A percentile compares a stretch with the other conserved stretches of the same genome.
Evolutionary conservation across 2,888 invertebrate species (phyloP).

Genomic region (Opisthograptis luteolata): DNA sequence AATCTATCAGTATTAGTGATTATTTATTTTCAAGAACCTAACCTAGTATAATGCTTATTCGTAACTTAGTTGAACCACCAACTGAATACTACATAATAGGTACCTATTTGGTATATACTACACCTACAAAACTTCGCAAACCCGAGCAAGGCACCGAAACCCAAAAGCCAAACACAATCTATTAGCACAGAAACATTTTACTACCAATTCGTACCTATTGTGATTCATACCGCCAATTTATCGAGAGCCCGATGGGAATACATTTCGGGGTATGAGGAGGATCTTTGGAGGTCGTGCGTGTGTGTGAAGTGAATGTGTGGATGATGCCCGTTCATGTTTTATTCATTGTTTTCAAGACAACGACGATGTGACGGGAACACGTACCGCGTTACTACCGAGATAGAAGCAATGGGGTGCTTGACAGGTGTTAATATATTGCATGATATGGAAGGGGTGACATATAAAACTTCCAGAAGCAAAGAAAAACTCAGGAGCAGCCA

Average conservation of each 20-base stretch:
- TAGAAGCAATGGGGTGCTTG: no score
- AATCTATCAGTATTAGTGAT: no score
- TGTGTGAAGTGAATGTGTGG: constrained; percentile 60
- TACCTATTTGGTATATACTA: no score
- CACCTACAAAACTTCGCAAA: not conserved
- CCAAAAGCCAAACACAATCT: constrained; percentile 46
- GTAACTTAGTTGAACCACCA: no score
- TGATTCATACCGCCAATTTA: constrained; percentile 47
- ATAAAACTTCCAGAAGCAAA: no score
- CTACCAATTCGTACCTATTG: constrained; percentile 47
- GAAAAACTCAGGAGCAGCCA: no score
- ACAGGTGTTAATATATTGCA: no score
- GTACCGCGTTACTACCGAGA: not conserved
- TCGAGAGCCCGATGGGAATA: constrained; percentile 27
- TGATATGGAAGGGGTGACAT: no score
- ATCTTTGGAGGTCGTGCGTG: constrained; percentile 47
- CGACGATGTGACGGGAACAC: constrained; percentile 62
- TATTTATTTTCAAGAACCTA: no score
- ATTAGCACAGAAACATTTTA: constrained; percentile 53
- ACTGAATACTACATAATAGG: no score
- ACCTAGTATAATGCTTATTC: no score
- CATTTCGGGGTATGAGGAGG: constrained; percentile 26
- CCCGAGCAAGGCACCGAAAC: constrained; percentile 15
- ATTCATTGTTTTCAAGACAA: constrained; percentile 71
- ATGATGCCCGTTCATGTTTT: constrained; percentile 68